A percentile compares a stretch with the other conserved stretches of the same genome.
Evolutionary conservation across 2,113 vertebrate species (phyloP).

Genomic region (Trichomycterus rosablanca): DNA sequence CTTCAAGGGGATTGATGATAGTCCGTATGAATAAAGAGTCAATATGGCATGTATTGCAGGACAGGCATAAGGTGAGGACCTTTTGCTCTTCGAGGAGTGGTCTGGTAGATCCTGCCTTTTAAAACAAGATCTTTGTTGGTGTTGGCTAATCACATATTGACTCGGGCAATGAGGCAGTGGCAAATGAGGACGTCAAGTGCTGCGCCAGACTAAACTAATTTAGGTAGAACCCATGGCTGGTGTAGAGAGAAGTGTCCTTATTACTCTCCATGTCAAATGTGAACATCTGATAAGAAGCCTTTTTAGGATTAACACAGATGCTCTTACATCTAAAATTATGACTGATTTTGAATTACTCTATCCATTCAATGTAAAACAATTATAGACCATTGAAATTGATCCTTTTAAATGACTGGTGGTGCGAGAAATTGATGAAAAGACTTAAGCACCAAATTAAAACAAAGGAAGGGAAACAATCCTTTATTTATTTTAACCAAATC

Average conservation of each 20-base stretch:
- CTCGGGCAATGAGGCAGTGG: conserved; percentile 54
- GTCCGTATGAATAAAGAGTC: conserved; percentile 44
- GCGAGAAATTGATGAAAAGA: too few species aligned
- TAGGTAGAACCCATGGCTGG: conserved; percentile 25
- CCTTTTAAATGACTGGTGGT: too few species aligned
- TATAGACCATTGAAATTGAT: too few species aligned
- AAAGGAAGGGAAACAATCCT: too few species aligned
- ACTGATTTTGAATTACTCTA: too few species aligned
- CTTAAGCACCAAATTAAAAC: too few species aligned
- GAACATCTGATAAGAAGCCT: too few species aligned
- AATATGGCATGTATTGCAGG: conserved; percentile 18
- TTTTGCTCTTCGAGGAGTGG: conserved; percentile 42
- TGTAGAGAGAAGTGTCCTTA: background rate
- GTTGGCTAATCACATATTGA: conserved; percentile 70
- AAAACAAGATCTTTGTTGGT: conserved; percentile 68
- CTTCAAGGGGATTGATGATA: conserved; percentile 56
- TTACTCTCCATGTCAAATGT: background rate
- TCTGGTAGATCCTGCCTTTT: conserved; percentile 56
- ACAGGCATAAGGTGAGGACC: conserved; percentile 38
- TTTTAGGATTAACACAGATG: too few species aligned
- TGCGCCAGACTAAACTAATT: conserved; percentile 45
- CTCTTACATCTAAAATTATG: too few species aligned
- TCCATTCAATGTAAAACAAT: too few species aligned
- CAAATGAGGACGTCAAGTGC: conserved; percentile 56
- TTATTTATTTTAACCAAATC: too few species aligned